Base-by-base conservation (phyloP, 2,888 invertebrate species). In the Ceraclea dissimilis region DNA sequence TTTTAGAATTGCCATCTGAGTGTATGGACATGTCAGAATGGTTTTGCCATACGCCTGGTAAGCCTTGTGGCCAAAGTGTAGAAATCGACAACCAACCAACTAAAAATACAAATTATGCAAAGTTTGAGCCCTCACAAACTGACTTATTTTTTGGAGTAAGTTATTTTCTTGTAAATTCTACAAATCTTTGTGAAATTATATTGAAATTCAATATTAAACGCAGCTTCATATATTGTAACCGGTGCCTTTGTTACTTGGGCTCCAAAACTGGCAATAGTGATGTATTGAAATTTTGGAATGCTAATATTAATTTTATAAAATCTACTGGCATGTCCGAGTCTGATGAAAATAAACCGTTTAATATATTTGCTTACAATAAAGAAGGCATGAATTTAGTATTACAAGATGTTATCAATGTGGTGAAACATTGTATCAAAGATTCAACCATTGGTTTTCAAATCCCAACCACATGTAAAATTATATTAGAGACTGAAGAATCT, bases 1-100 rank as follows among this genome's bases (percentile, higher is more conserved):
- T 85, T 64, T 68, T 85, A 58, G 83, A 84, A 56, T 67, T 85
- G 53, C 85, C 85, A 1, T 77, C 82, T 0, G 74, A 76, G 16
- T 78, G 77, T 68, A 70, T 79, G 56, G 82, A 83, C 64, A 76
- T 79, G 66, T 75, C 76, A 0, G 85, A 85, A 60, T 85, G 83
- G 82, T 86, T 84, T 67, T 86, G 85, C 64, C 84, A 85, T 61
- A 74, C 74, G 0, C 67, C 67, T 47, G 74, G 74, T 47, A 68
- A 68, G 26, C 52, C 47, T 18, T 51, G 54, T 44, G 19, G 44
- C 21, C 17, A 21, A 4, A 46, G 49, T 44, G 10, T n/a, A 20
- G 49, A 48, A 13, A 44, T 39, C 11, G 49, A 21, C 13, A 51
- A 46, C 13, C 43, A 26, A 2, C 26, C 48, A 21, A 22, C 16